phyloP scores from a whole-genome alignment of 1,140 invertebrate genomes.

The Pristionchus pacificus region DNA sequence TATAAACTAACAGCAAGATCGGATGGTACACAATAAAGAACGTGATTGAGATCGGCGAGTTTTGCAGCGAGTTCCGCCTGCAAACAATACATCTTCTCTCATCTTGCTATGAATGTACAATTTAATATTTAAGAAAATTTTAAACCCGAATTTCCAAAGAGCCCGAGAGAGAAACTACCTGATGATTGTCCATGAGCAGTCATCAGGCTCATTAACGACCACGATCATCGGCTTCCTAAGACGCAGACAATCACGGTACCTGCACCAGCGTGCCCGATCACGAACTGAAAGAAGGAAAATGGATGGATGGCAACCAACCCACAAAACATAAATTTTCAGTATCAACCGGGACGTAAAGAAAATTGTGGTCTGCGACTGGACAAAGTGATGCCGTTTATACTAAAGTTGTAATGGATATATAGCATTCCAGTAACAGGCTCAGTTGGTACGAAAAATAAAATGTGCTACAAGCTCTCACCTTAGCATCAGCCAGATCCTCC shows the following conservation, averaged over 20 bases:
- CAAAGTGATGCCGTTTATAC: too few relatives aligned
- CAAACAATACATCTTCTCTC: too few relatives aligned
- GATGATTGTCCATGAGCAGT: slow-evolving; percentile 93
- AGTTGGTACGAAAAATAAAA: neutral
- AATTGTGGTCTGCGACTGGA: too few relatives aligned
- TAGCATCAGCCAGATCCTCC: slow-evolving; percentile 24
- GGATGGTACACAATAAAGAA: slow-evolving; percentile 16
- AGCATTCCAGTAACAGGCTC: too few relatives aligned
- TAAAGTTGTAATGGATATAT: too few relatives aligned
- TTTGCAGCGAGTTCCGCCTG: slow-evolving; percentile 12
- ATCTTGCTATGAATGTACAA: too few relatives aligned
- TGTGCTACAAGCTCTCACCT: neutral
- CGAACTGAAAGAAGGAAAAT: slow-evolving; percentile 33
- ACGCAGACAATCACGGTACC: slow-evolving; percentile 80
- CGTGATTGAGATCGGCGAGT: slow-evolving; percentile 6
- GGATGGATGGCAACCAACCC: too few relatives aligned
- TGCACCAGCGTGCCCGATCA: slow-evolving; percentile 68
- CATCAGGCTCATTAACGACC: slow-evolving; percentile 84
- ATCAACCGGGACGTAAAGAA: neutral
- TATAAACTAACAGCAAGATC: too few relatives aligned
- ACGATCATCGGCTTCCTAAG: slow-evolving; percentile 76
- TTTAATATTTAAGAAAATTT: too few relatives aligned
- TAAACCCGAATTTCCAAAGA: too few relatives aligned
- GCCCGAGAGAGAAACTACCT: too few relatives aligned
- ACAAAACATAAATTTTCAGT: slow-evolving; percentile 17